These are phyloP conservation scores for Agrochola lota DNA, from an alignment of 2,888 invertebrate species.

Conservation along the genomic window DNA sequence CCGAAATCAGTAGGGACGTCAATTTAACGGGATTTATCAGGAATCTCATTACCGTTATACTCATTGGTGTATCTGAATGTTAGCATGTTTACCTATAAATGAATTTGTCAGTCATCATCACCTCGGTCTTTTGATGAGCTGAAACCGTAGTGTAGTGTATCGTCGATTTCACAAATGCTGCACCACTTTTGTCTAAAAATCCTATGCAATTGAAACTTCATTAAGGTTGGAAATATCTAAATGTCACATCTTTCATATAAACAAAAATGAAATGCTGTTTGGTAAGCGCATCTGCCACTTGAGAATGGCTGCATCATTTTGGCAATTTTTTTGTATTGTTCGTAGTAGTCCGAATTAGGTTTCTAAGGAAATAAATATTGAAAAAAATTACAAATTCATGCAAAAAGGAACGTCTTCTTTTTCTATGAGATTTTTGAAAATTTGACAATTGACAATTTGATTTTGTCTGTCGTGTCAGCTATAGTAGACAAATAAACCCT, in stretches of 20 bases:
- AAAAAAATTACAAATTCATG: neutral
- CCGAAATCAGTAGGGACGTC: constrained; percentile 69
- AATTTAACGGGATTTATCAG: constrained; percentile 71
- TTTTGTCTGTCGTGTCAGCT: too few species aligned
- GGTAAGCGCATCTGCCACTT: neutral
- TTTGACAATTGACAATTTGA: too few species aligned
- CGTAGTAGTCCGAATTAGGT: too few species aligned
- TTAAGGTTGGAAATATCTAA: neutral
- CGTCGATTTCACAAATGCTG: neutral
- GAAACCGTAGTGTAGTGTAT: neutral
- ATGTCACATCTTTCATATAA: neutral
- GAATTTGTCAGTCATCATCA: constrained; percentile 29
- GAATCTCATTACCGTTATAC: constrained; percentile 71
- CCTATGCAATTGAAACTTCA: neutral
- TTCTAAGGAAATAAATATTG: neutral
- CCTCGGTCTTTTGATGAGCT: neutral
- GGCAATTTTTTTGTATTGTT: neutral
- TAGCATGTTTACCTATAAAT: constrained; percentile 49
- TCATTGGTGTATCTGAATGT: constrained; percentile 38
- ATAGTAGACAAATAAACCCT: too few species aligned
- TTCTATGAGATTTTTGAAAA: neutral
- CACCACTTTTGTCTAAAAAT: neutral
- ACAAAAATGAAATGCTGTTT: neutral
- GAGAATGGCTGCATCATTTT: neutral
- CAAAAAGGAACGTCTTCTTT: neutral